phyloP scores from a whole-genome alignment of 2,113 vertebrate genomes.

The Sebastes schlegelii region DNA sequence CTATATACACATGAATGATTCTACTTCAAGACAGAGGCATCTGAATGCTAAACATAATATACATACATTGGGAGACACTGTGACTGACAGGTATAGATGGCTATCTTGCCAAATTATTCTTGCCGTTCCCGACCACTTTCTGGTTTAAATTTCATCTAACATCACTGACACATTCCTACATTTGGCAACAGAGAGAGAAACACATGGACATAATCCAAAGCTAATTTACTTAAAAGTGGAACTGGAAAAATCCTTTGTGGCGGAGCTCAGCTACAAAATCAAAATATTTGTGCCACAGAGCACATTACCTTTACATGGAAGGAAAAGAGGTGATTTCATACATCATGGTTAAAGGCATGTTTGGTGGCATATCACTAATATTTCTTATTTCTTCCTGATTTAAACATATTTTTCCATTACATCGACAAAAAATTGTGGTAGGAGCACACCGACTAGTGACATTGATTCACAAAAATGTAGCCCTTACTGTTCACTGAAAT shows the following conservation, averaged over 20 bases:
- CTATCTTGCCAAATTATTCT: neutral
- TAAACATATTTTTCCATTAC: neutral
- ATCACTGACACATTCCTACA: neutral
- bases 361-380: neutral
- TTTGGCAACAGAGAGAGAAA: neutral
- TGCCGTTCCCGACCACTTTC: neutral
- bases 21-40: neutral
- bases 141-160: neutral
- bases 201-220: conserved; percentile 1
- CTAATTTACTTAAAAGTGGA: neutral
- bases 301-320: neutral
- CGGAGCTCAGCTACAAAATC: neutral
- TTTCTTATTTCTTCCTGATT: neutral
- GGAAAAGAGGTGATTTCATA: neutral
- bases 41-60: too few species aligned
- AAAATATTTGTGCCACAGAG: neutral
- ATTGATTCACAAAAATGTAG: neutral
- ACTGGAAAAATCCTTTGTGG: neutral
- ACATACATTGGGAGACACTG: neutral
- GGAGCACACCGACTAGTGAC: neutral
- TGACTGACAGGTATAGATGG: neutral
- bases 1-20: neutral
- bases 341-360: neutral
- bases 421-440: neutral
- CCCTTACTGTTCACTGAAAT: neutral